phyloP scores from a whole-genome alignment of 2,113 vertebrate species.

The Tyto alba region DNA sequence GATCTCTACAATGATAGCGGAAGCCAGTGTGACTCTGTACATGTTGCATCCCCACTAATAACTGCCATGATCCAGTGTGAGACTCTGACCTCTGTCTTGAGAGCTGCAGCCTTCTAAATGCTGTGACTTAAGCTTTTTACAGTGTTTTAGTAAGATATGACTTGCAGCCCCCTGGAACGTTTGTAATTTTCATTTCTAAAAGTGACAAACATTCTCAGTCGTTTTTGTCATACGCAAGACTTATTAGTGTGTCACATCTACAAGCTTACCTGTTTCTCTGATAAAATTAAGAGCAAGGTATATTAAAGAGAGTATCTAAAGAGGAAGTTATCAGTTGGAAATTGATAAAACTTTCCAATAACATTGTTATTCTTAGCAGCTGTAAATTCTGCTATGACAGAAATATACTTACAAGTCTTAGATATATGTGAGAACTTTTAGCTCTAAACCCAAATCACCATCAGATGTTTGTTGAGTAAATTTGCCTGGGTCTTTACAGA shows the following conservation, averaged over 20 bases:
- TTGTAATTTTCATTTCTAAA: background rate
- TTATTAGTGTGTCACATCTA: background rate
- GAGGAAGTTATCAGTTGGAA: background rate
- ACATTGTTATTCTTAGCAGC: background rate
- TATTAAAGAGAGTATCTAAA: background rate
- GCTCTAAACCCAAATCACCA: background rate
- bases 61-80: background rate
- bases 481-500: background rate
- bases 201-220: background rate
- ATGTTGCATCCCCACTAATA: background rate
- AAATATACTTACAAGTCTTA: background rate
- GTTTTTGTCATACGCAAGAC: background rate
- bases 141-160: background rate
- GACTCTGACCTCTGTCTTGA: background rate
- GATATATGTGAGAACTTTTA: background rate
- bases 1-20: background rate
- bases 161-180: background rate
- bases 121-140: background rate
- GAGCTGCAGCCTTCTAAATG: background rate
- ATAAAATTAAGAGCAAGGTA: background rate
- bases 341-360: background rate
- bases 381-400: background rate
- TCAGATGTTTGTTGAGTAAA: background rate
- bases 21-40: background rate
- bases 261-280: background rate